Percentiles rank a stretch among this genome's conserved stretches.
Evolutionary conservation across 2,888 invertebrate species (phyloP).

Genomic region (Leptothorax acervorum): DNA sequence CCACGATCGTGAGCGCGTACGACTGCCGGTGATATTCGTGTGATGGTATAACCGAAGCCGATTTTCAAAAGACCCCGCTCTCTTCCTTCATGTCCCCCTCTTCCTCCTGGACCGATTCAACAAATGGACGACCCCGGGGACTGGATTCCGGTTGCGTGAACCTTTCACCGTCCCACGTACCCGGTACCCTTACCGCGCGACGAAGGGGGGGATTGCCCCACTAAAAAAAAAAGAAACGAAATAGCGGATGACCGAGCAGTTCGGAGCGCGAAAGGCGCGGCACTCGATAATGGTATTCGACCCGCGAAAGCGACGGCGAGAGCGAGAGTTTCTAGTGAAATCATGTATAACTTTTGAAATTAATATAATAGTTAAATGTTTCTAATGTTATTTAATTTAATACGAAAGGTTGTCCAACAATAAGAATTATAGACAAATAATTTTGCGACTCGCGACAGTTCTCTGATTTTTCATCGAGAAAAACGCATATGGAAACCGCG

Average conservation of each 20-base stretch:
- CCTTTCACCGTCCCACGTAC: constrained; percentile 52
- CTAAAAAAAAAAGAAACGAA: neutral
- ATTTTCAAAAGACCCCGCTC: constrained; percentile 71
- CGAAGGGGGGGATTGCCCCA: neutral
- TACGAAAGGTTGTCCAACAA: neutral
- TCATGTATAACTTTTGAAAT: neutral
- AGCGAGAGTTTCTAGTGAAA: neutral
- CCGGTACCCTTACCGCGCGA: constrained; percentile 21
- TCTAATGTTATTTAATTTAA: neutral
- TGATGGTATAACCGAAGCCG: constrained; percentile 66
- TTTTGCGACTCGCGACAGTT: neutral
- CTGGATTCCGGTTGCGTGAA: constrained; percentile 29
- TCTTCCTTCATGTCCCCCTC: constrained; percentile 49
- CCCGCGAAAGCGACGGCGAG: neutral
- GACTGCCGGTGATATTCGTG: constrained; percentile 64
- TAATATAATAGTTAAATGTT: neutral
- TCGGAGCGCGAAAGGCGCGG: constrained; percentile 14
- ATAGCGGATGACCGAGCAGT: constrained; percentile 4
- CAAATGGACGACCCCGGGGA: constrained; percentile 58
- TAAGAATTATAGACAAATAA: neutral
- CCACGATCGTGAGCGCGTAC: constrained; percentile 63
- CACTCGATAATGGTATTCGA: neutral
- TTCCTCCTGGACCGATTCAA: constrained; percentile 43
- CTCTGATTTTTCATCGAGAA: neutral
- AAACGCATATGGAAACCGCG: neutral